Evolutionary conservation across 1,140 invertebrate species (phyloP).

Genomic region (Hormaphis cornu): DNA sequence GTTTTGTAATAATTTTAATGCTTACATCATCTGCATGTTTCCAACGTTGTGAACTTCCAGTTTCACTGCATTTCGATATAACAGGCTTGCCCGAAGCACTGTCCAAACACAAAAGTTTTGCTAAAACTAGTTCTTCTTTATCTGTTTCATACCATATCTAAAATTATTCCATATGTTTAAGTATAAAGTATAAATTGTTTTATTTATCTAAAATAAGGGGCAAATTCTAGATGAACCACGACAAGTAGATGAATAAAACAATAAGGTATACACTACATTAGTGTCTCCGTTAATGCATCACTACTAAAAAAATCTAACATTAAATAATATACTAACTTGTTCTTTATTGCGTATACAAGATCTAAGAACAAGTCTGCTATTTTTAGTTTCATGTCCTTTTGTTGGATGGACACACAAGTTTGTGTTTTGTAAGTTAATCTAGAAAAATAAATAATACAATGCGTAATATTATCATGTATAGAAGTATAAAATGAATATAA

Average conservation of each 20-base stretch:
- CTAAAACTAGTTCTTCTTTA: slow-evolving; percentile 73
- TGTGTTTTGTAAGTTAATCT: slow-evolving; percentile 60
- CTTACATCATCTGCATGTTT: slow-evolving; percentile 58
- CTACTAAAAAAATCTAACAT: too few relatives aligned
- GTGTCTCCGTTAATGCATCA: too few relatives aligned
- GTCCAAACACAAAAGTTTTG: slow-evolving; percentile 76
- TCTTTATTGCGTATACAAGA: slow-evolving; percentile 57
- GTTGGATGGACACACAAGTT: slow-evolving; percentile 66
- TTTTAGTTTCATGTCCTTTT: slow-evolving; percentile 70
- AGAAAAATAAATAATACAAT: slow-evolving; percentile 35
- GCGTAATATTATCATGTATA: not conserved
- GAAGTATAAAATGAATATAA: not conserved
- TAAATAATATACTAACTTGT: slow-evolving; percentile 47
- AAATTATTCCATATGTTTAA: slow-evolving; percentile 35
- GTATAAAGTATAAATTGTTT: slow-evolving; percentile 24
- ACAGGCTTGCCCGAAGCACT: slow-evolving; percentile 54
- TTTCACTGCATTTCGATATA: slow-evolving; percentile 84
- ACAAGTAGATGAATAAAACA: not conserved
- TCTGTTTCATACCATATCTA: slow-evolving; percentile 81
- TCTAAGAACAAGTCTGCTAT: slow-evolving; percentile 58
- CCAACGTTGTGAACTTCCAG: slow-evolving; percentile 84
- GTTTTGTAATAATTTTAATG: slow-evolving; percentile 34
- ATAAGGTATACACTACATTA: too few relatives aligned
- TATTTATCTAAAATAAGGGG: slow-evolving; percentile 16
- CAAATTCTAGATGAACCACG: not conserved